Conservation (phyloP, 2,797 vertebrate genomes). For the Botia kubotai region DNA sequence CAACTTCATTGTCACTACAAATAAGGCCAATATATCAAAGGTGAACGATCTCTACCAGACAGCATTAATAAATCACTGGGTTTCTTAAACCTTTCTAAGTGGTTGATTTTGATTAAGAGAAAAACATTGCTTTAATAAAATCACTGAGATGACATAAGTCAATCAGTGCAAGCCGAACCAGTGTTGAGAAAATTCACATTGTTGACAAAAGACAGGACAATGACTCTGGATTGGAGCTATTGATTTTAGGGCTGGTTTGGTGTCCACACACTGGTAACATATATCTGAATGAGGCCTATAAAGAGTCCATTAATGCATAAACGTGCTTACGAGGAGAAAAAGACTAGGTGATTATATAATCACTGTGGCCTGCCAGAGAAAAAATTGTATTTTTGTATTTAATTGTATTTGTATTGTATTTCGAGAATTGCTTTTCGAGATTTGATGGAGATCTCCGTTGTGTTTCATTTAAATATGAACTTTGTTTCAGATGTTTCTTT, state of each 20-base stretch:
- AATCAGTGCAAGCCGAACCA: background rate
- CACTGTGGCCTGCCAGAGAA: background rate
- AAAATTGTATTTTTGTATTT: too few species aligned
- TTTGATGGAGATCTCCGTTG: too few species aligned
- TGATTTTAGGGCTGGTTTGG: background rate
- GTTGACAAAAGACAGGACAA: background rate
- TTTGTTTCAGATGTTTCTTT: too few species aligned
- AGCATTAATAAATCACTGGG: conserved; percentile 12
- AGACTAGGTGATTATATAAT: background rate
- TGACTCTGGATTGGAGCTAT: background rate
- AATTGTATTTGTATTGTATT: too few species aligned
- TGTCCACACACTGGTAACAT: background rate
- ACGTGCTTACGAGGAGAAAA: background rate
- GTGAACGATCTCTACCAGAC: conserved; percentile 23
- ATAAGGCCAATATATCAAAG: conserved; percentile 27
- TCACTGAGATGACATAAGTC: background rate
- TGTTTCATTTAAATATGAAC: too few species aligned
- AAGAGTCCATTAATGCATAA: background rate
- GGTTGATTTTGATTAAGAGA: conserved; percentile 3
- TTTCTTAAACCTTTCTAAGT: conserved; percentile 18
- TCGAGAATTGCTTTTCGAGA: too few species aligned
- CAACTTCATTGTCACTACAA: background rate
- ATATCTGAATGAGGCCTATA: background rate
- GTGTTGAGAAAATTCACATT: background rate
- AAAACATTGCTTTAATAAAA: background rate